Evolutionary conservation across 2,888 invertebrate species (phyloP), one percentile per base, ranked within the genome.

Genomic region (Neoaliturus tenellus): DNA sequence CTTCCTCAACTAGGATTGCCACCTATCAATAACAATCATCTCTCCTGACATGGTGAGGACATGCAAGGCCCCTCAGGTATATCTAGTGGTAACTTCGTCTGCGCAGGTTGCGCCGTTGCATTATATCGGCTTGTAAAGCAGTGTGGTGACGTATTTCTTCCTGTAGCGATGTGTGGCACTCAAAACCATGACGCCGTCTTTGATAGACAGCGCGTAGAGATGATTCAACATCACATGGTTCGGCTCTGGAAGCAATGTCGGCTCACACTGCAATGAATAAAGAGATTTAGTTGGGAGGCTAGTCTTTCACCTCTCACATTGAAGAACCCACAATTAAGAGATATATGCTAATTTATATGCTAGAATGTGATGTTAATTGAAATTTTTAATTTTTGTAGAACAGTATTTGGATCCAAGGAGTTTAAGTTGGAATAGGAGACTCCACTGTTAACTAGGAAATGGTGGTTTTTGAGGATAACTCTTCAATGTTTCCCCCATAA

Each of bases 191-290:
- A 99, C 99, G 78, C 99, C 99, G 91, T 99, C 99, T 92, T 99
- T 99, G 89, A 99, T 99, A 73, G 99, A 99, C 86, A 99, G 92
- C n/a, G 99, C 99, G 91, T 99, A 99, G 82, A 99, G 92, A 91
- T 99, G 99, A 91, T 99, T 99, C 89, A 99, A 92, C 99, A 99
- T 99, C 33, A 99, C 99, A 90, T 99, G 99, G 91, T 99, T 99
- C 78, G 99, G 99, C 92, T 99, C 99, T n/a, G 99, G 99, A 88
- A 99, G 92, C 88, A 99, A 93, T 75, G 99, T 99, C 78, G 99
- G 99, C 91, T 99, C 99, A 92, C 99, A 99, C 97, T 98, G 91
- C 85, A 94, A n/a, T n/a, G n/a, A n/a, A n/a, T n/a, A n/a, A n/a
- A n/a, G n/a, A n/a, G n/a, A n/a, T n/a, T n/a, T n/a, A n/a, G n/a